A percentile compares a stretch with the other conserved stretches of the same genome.
Conservation (phyloP, 2,113 vertebrate genomes). For the Brachypteracias leptosomus region DNA sequence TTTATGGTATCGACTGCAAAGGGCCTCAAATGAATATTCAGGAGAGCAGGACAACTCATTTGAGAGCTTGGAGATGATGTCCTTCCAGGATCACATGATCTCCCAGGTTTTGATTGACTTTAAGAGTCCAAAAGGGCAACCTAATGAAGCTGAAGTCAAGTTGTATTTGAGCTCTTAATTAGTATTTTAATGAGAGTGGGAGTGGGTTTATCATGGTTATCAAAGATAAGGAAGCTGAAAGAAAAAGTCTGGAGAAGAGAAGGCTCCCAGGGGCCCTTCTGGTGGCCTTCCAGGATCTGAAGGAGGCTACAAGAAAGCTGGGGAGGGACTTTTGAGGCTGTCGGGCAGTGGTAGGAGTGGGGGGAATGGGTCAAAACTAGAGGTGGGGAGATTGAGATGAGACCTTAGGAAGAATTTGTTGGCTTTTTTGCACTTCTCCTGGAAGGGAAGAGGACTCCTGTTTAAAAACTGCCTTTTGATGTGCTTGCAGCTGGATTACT, state of each 20-base stretch:
- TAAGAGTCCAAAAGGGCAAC: not conserved
- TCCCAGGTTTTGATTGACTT: not conserved
- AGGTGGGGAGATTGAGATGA: too few relatives aligned
- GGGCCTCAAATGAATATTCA: not conserved
- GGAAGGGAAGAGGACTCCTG: not conserved
- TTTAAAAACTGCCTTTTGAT: not conserved
- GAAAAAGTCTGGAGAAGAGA: too few relatives aligned
- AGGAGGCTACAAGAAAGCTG: too few relatives aligned
- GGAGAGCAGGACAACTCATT: not conserved
- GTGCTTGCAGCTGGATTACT: not conserved
- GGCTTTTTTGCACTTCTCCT: not conserved
- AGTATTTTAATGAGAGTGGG: not conserved
- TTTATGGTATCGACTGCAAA: not conserved
- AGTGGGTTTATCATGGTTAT: not conserved
- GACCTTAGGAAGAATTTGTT: too few relatives aligned
- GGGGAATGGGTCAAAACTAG: too few relatives aligned
- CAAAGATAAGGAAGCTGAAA: not conserved
- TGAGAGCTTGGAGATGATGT: not conserved
- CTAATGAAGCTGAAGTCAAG: not conserved
- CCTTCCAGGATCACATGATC: not conserved
- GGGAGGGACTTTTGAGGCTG: too few relatives aligned
- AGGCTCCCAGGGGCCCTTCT: too few relatives aligned
- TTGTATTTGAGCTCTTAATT: not conserved
- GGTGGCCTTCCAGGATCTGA: too few relatives aligned
- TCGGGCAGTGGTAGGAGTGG: too few relatives aligned